These are phyloP conservation scores for Pipistrellus kuhlii DNA, from an alignment of 2,797 vertebrate species.

Conservation along the genomic window DNA sequence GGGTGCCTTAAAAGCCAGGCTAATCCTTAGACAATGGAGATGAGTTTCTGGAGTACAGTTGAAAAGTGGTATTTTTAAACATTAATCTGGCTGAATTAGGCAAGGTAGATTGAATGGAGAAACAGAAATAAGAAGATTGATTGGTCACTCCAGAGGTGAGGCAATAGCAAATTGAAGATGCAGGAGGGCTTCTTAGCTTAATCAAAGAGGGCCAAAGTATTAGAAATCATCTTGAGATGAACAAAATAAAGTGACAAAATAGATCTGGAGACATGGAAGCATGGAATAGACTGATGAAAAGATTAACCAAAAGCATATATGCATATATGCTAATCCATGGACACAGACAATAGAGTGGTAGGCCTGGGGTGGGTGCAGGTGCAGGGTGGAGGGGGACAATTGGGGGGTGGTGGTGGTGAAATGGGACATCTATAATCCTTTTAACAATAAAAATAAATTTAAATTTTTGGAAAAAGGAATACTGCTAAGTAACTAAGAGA, in stretches of 20 bases:
- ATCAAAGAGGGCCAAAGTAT: background rate
- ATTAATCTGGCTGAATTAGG: background rate
- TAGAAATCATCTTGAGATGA: slow-evolving; percentile 42
- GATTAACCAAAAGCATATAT: background rate
- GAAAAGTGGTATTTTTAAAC: slow-evolving; percentile 41
- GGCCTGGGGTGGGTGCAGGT: too few species aligned
- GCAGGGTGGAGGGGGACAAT: background rate
- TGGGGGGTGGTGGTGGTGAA: background rate
- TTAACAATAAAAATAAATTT: background rate
- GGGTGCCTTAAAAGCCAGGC: slow-evolving; percentile 28
- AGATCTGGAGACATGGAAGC: background rate
- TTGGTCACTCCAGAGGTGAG: background rate
- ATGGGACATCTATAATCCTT: background rate
- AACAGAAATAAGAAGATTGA: background rate
- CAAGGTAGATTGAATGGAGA: background rate
- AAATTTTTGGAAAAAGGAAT: background rate
- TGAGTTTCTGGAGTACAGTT: slow-evolving; percentile 12
- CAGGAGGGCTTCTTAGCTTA: background rate
- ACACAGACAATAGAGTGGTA: background rate
- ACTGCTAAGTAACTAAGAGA: slow-evolving; percentile 23
- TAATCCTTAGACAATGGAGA: slow-evolving; percentile 15
- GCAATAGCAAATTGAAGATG: background rate
- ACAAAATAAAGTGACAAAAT: background rate
- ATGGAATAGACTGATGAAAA: background rate
- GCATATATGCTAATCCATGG: background rate